These are phyloP conservation scores for Paratilapia polleni DNA, from an alignment of 2,113 vertebrate genomes.

Conservation along the genomic window DNA sequence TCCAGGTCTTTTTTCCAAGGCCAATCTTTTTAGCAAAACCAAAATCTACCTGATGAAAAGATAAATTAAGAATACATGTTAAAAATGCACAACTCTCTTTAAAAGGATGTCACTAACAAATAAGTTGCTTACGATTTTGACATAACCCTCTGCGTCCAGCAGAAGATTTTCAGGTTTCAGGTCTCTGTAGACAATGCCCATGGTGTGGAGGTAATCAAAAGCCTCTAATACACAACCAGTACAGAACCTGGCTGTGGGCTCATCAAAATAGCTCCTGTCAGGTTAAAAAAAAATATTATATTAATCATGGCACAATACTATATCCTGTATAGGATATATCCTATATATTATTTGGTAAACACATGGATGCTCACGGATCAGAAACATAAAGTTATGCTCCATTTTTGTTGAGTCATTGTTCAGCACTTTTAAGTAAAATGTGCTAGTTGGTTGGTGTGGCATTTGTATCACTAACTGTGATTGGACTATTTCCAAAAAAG, in stretches of 20 bases:
- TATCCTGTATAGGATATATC: too few relatives aligned
- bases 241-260: constrained; percentile 79
- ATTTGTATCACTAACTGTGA: too few relatives aligned
- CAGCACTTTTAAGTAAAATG: too few relatives aligned
- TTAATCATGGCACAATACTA: too few relatives aligned
- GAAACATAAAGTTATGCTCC: too few relatives aligned
- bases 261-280: constrained; percentile 80
- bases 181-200: constrained; percentile 80
- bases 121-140: constrained; percentile 77
- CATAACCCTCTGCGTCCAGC: constrained; percentile 78
- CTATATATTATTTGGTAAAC: too few relatives aligned
- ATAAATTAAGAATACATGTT: neutral
- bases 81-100: neutral
- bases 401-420: too few relatives aligned
- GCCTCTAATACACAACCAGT: constrained; percentile 81
- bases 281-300: neutral
- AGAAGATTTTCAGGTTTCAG: constrained; percentile 84
- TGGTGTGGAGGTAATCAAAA: constrained; percentile 80
- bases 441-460: too few relatives aligned
- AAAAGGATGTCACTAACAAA: neutral
- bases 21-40: constrained; percentile 84
- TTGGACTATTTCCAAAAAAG: too few relatives aligned
- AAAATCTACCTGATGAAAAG: constrained; percentile 77
- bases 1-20: constrained; percentile 83
- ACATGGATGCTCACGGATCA: too few relatives aligned